Base-by-base conservation (phyloP, 1,140 invertebrate genomes). In the Teleogryllus occipitalis region DNA sequence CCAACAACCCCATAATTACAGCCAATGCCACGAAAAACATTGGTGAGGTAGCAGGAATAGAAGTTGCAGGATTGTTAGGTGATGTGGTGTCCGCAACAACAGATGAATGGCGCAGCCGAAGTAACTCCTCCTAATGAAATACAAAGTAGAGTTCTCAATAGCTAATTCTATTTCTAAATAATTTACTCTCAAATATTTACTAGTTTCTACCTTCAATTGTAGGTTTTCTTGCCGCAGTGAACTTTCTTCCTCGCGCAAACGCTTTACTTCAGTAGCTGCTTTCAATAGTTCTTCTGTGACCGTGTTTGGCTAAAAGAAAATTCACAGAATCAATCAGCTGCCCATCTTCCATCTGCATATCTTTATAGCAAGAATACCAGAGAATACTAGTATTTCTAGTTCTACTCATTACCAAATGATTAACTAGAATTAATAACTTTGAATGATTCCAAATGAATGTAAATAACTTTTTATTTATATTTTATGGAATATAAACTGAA, bases 161-260 rank as follows among this genome's bases (percentile, higher is more conserved):
- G 74, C 22, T 14, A 75, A 75, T 39, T 39, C 27, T 5, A 74
- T n/a, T 15, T 8, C 74, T 75, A 75, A 75, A 21, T 39, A n/a
- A 21, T 75, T 18, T 27, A 75, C 18, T 75, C 8, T 22, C 39
- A 76, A 39, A 76, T 76, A 8, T 7, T 14, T 10, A 80, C 8
- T 65, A 22, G 21, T 27, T 39, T 83, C 87, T 88, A 93, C 93
- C 90, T 93, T 95, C 83, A 96, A 89, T 85, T 90, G 89, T 81
- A 95, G 85, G 88, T 94, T 95, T 87, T 96, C 94, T 86, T 94
- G 91, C 87, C 91, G 90, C 84, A 96, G 88, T 86, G 89, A 89
- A 85, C 89, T 92, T 84, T 93, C 91, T 82, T 93, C 90, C 85
- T 94, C 93, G 84, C 92, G 90, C 82, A 96, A 88, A 86, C 89